Conservation (phyloP, 30 jellyfish, hydroid and myxozoan genomes). For the Pelagia noctiluca region DNA sequence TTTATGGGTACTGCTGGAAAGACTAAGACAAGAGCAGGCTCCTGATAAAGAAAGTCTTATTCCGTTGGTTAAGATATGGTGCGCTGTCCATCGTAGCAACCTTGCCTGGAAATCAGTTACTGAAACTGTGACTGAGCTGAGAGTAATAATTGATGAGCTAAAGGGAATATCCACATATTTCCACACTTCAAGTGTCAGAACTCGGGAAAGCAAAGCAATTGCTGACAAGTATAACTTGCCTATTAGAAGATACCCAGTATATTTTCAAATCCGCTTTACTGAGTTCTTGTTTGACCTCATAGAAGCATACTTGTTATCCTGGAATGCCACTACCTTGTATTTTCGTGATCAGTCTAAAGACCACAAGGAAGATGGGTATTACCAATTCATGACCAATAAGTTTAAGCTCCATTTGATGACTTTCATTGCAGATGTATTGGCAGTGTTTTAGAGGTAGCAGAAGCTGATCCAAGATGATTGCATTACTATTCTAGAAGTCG, state of each 20-base stretch:
- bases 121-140: constrained; percentile 22
- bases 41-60: not conserved
- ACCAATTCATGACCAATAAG: constrained; percentile 11
- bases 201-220: not conserved
- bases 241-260: constrained; percentile 4
- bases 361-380: constrained; percentile 10
- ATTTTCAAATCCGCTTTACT: constrained; percentile 19
- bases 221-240: not conserved
- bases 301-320: constrained; percentile 3
- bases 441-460: constrained; percentile 17
- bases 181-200: constrained; percentile 23
- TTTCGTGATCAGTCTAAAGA: not conserved
- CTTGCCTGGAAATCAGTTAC: constrained; percentile 39
- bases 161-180: constrained; percentile 3
- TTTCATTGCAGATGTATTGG: constrained; percentile 24
- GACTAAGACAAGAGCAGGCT: not conserved
- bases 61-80: constrained; percentile 28
- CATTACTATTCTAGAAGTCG: constrained; percentile 13
- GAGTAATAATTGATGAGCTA: not conserved
- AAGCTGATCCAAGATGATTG: constrained; percentile 17
- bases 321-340: constrained; percentile 8
- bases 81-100: constrained; percentile 38
- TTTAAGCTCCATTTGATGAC: constrained; percentile 2
- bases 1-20: constrained; percentile 21
- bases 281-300: constrained; percentile 8